phyloP scores from a whole-genome alignment of 2,888 invertebrate species.

The Euclidia mi region DNA sequence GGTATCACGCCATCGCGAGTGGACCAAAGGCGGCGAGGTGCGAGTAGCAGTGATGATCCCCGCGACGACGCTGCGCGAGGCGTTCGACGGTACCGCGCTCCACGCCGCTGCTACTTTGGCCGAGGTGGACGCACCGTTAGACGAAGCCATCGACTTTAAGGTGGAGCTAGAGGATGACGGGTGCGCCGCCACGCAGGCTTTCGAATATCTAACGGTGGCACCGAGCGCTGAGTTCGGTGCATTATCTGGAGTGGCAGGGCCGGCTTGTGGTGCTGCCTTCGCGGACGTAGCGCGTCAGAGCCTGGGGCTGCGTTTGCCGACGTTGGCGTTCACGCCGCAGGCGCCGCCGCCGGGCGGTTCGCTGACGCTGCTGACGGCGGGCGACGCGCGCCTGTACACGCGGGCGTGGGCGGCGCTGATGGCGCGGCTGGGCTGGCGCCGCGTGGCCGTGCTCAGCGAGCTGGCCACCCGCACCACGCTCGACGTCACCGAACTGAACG shows the following conservation, averaged over 20 bases:
- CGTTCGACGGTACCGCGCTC: conserved; percentile 63
- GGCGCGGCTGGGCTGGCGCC: conserved; percentile 69
- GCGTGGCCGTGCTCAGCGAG: conserved; percentile 73
- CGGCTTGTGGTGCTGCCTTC: conserved; percentile 78
- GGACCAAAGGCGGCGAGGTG: conserved; percentile 58
- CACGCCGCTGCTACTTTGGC: conserved; percentile 74
- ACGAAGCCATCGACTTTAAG: conserved; percentile 60
- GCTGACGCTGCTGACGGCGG: conserved; percentile 66
- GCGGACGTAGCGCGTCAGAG: conserved; percentile 76
- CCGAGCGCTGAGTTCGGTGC: conserved; percentile 75
- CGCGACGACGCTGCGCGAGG: conserved; percentile 57
- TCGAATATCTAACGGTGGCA: conserved; percentile 74
- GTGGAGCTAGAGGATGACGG: conserved; percentile 73
- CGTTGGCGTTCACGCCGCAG: conserved; percentile 76
- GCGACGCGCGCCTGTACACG: conserved; percentile 61
- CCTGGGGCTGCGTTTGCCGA: conserved; percentile 70
- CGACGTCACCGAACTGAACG: conserved; percentile 63
- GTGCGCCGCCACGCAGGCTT: conserved; percentile 74
- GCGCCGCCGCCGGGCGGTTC: conserved; percentile 63
- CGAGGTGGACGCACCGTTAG: conserved; percentile 61
- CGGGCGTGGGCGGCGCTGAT: conserved; percentile 62
- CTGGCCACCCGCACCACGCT: conserved; percentile 67
- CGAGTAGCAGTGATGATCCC: conserved; percentile 63
- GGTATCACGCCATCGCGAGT: conserved; percentile 48
- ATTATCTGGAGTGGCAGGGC: conserved; percentile 77